Conservation (phyloP, 1,140 invertebrate species). For the Eulimnadia texana region DNA sequence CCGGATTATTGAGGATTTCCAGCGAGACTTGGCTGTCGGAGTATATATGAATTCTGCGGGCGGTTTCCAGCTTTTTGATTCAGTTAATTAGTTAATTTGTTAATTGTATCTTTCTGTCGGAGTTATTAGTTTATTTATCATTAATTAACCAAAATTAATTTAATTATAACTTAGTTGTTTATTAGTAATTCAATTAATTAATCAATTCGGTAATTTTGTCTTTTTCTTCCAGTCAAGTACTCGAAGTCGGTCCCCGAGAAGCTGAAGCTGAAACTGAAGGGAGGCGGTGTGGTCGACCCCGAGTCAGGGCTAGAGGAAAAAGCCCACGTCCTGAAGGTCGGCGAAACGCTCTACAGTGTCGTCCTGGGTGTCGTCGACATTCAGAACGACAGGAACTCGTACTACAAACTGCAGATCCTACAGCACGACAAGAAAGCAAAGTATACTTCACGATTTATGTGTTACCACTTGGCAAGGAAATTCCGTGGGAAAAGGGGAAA, state of each 20-base stretch:
- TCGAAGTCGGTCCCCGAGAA: constrained; percentile 23
- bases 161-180: too few species aligned
- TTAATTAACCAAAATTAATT: too few species aligned
- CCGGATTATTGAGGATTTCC: too few species aligned
- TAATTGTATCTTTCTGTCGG: too few species aligned
- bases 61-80: too few species aligned
- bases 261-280: constrained; percentile 65
- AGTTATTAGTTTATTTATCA: too few species aligned
- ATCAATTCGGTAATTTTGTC: too few species aligned
- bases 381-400: constrained; percentile 75
- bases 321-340: constrained; percentile 60
- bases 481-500: too few species aligned
- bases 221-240: constrained; percentile 6
- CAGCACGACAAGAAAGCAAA: constrained; percentile 50
- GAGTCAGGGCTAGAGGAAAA: constrained; percentile 62
- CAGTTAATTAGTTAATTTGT: too few species aligned
- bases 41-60: too few species aligned
- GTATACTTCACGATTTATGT: constrained; percentile 29
- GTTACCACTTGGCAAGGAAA: neutral
- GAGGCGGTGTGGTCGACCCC: constrained; percentile 75
- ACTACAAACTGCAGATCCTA: constrained; percentile 85
- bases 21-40: too few species aligned
- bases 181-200: too few species aligned
- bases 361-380: constrained; percentile 76
- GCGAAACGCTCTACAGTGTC: constrained; percentile 47